These are phyloP conservation scores for Syndactyla subalaris DNA, from an alignment of 2,797 vertebrate genomes.

Conservation along the genomic window DNA sequence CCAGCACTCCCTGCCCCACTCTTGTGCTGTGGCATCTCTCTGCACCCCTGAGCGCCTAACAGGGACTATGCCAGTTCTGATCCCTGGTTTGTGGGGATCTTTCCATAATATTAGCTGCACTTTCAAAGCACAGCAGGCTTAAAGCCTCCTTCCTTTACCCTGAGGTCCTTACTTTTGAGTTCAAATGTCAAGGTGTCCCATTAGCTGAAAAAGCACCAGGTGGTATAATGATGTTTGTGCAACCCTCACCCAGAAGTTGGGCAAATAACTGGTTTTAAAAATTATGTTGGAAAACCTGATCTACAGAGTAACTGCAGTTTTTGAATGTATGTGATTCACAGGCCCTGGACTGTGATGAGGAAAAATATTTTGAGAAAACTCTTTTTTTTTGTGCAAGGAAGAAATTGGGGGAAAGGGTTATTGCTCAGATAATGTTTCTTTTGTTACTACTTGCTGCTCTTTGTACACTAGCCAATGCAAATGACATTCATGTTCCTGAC, in stretches of 20 bases:
- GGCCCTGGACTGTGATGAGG: conserved; percentile 22
- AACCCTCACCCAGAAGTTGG: background rate
- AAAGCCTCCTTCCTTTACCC: background rate
- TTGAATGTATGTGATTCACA: conserved; percentile 62
- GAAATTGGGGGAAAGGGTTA: conserved; percentile 12
- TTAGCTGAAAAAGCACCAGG: background rate
- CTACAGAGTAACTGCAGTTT: background rate
- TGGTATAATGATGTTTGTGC: background rate
- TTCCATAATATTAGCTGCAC: background rate
- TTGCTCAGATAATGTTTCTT: conserved; percentile 22
- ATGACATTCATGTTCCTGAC: conserved; percentile 18
- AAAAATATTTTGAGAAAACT: conserved; percentile 44
- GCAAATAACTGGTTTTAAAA: background rate
- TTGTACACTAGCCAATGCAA: conserved; percentile 59
- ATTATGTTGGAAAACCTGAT: background rate
- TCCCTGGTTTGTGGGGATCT: background rate
- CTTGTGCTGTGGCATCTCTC: background rate
- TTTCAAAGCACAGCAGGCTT: background rate
- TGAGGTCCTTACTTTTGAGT: background rate
- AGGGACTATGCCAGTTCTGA: accelerated
- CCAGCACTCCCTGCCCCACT: accelerated
- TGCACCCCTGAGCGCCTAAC: background rate
- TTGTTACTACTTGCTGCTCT: conserved; percentile 63
- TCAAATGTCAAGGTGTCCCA: background rate
- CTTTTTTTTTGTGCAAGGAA: conserved; percentile 42